Percentiles rank a stretch among this genome's conserved stretches.
phyloP scores from a whole-genome alignment of 2,113 vertebrate species.

The Malaclemys terrapin region DNA sequence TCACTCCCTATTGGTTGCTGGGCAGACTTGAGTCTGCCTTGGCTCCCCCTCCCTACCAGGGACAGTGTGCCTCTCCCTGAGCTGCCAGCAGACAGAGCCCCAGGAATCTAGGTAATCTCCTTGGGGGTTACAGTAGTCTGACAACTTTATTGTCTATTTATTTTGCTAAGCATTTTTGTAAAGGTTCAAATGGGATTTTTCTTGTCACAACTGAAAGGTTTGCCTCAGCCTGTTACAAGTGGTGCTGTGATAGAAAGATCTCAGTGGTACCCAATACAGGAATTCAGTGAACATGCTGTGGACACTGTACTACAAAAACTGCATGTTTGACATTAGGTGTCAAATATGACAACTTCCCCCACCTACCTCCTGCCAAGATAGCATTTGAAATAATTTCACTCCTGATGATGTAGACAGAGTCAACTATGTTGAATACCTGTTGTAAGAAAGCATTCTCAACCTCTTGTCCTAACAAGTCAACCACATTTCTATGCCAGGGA shows the following conservation, averaged over 20 bases:
- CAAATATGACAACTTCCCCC: neutral
- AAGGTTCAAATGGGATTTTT: neutral
- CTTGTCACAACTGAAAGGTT: neutral
- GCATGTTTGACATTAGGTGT: neutral
- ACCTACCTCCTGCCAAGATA: neutral
- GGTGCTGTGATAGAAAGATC: neutral
- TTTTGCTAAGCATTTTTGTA: neutral
- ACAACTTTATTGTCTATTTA: neutral
- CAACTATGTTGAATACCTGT: rapidly evolving
- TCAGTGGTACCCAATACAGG: neutral
- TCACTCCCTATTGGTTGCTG: no score
- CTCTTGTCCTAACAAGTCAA: neutral
- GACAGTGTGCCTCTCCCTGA: no score
- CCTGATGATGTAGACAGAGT: neutral
- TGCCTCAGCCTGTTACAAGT: neutral
- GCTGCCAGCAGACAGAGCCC: no score
- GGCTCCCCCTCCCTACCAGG: no score
- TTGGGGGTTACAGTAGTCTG: no score
- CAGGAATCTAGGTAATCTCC: no score
- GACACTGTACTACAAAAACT: neutral
- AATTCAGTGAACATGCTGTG: neutral
- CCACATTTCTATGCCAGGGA: neutral
- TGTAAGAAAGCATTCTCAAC: rapidly evolving
- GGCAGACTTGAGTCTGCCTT: no score
- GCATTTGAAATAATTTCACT: rapidly evolving